phyloP scores from a whole-genome alignment of 2,888 invertebrate species.

The Onchidella celtica region DNA sequence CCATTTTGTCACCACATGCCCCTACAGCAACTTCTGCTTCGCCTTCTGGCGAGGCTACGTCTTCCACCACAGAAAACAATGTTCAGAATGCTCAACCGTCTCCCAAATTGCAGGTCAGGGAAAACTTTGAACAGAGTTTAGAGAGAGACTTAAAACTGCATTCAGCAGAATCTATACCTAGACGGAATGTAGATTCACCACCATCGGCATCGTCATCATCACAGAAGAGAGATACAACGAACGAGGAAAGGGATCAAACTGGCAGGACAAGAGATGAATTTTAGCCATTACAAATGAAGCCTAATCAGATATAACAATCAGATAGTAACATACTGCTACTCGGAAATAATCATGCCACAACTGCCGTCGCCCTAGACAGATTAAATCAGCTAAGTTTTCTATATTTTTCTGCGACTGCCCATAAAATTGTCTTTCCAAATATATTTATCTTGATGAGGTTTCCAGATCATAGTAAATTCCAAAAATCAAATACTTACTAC shows the following conservation, averaged over 20 bases:
- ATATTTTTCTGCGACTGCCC: too few species aligned
- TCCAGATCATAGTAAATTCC: too few species aligned
- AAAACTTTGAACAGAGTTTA: constrained; percentile 20
- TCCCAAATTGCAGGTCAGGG: background rate
- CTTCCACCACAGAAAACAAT: constrained; percentile 15
- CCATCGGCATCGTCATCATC: background rate
- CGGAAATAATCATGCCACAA: too few species aligned
- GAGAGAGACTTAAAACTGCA: background rate
- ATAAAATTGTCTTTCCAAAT: too few species aligned
- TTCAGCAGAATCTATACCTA: constrained; percentile 22
- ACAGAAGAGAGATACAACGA: background rate
- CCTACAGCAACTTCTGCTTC: background rate
- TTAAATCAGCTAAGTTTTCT: too few species aligned
- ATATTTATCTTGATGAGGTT: too few species aligned
- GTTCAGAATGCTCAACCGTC: background rate
- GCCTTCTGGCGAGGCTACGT: background rate
- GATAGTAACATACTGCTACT: too few species aligned
- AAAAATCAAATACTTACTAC: too few species aligned
- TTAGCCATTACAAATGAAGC: background rate
- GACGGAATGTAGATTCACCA: constrained; percentile 16
- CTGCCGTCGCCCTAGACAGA: too few species aligned
- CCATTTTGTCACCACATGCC: background rate
- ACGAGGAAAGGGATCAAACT: too few species aligned
- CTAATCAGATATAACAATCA: too few species aligned
- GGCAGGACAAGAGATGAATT: background rate